Evolutionary conservation across 2,888 invertebrate species (phyloP).

Genomic region (Patella depressa): DNA sequence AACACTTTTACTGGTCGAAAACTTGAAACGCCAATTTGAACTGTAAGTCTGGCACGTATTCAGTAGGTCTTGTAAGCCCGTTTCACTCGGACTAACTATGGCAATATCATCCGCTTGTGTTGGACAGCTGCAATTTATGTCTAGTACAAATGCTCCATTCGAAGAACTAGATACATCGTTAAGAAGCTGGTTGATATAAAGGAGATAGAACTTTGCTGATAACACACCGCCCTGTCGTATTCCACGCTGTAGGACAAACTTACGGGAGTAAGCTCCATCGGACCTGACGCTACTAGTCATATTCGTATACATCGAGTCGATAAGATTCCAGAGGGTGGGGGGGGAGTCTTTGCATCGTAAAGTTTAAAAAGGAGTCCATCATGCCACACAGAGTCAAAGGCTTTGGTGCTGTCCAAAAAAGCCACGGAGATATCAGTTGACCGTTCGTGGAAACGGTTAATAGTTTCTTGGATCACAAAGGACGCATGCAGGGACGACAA

Average conservation of each 20-base stretch:
- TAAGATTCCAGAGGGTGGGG: background rate
- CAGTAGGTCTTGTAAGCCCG: background rate
- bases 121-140: background rate
- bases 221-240: background rate
- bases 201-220: background rate
- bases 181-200: background rate
- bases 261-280: background rate
- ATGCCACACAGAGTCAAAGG: too few relatives aligned
- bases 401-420: too few relatives aligned
- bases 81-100: background rate
- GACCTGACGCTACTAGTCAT: background rate
- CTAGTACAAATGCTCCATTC: background rate
- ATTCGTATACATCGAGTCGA: background rate
- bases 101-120: slow-evolving; percentile 18
- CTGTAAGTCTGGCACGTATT: slow-evolving; percentile 11
- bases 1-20: too few relatives aligned
- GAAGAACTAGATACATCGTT: background rate
- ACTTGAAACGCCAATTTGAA: background rate
- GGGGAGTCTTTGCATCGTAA: background rate
- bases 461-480: too few relatives aligned
- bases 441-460: too few relatives aligned
- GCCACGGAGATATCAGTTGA: too few relatives aligned
- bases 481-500: too few relatives aligned
- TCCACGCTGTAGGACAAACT: background rate
- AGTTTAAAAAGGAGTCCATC: too few relatives aligned